Percentiles rank a stretch among this genome's conserved stretches.
These are phyloP conservation scores for Chloroclystis v-ata DNA, from an alignment of 2,888 invertebrate genomes.

Conservation along the genomic window DNA sequence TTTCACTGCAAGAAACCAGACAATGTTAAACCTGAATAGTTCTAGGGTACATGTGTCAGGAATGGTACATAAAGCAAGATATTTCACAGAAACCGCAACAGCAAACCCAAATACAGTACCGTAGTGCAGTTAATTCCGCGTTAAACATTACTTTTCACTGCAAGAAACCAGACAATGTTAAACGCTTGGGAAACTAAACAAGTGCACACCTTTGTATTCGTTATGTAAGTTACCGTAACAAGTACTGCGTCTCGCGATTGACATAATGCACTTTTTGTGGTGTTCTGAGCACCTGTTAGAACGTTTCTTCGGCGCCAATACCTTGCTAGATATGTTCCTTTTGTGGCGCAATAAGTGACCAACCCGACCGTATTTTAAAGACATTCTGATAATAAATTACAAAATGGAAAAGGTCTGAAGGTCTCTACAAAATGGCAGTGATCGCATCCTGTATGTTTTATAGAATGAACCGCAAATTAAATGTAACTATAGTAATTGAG, in stretches of 20 bases:
- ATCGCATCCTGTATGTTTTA: no score
- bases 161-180: constrained; percentile 58
- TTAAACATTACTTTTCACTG: constrained; percentile 14
- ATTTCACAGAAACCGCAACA: constrained; percentile 17
- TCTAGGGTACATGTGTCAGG: no score
- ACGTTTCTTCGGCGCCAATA: not conserved
- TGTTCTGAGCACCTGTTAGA: constrained; percentile 7
- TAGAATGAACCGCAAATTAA: no score
- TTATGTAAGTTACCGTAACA: constrained; percentile 31
- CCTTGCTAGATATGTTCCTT: not conserved
- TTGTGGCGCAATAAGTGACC: no score
- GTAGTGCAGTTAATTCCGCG: constrained; percentile 27
- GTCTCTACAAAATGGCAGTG: no score
- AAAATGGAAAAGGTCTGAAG: no score
- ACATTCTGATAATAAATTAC: no score
- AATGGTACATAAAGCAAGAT: no score
- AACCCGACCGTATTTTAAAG: no score
- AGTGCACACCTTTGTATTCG: constrained; percentile 55
- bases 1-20: constrained; percentile 43
- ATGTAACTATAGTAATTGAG: no score
- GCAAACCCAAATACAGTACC: constrained; percentile 38
- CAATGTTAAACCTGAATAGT: no score
- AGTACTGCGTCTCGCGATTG: constrained; percentile 28
- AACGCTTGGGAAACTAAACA: constrained; percentile 58
- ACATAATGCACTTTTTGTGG: constrained; percentile 35